Evolutionary conservation across 2,888 invertebrate species (phyloP), one percentile per base, ranked within the genome.

Genomic region (Himalopsyche anomala): DNA sequence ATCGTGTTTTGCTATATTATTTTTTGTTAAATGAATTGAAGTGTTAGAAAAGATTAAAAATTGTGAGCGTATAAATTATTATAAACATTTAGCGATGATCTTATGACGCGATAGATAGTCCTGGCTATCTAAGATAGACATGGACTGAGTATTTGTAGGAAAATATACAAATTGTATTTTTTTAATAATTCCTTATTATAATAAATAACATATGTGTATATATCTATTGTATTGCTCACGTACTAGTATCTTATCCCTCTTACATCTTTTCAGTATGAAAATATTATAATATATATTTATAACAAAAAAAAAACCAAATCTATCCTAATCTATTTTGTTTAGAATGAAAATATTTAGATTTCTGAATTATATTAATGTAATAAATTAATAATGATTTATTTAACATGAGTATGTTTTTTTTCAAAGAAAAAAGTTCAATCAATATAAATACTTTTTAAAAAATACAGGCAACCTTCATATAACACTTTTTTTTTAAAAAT

Each of bases 101-200:
- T 62, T 62, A 62, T 62, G 62, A 62, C 28, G 62, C 15, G 51
- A 51, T 51, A 62, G 62, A 62, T 62, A 19, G 62, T 62, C 1
- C 19, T 19, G 8, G 11, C 62, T 62, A 62, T 62, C 19, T 6
- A 28, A 62, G 62, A 62, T 56, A 56, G 8, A 55, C 11, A 19
- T 62, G 62, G 62, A 62, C 62, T 19, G 51, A 51, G 15, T 51
- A 51, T 51, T 51, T 15, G 51, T 51, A 51, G 51, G 51, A 51
- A 51, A 51, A 51, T 51, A 62, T 28, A 62, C 62, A 62, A 62
- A 62, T 19, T 62, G 62, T 62, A 62, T 62, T 62, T 62, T 62
- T 62, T 62, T 62, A 62, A 62, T 11, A 62, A 62, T 62, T 28
- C 62, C 62, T 28, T 62, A 62, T 62, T 62, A 62, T 62, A 62